Evolutionary conservation across 1,140 invertebrate genomes (phyloP), one percentile per base, ranked within the genome.

Genomic region (Scaptomyza hsui): DNA sequence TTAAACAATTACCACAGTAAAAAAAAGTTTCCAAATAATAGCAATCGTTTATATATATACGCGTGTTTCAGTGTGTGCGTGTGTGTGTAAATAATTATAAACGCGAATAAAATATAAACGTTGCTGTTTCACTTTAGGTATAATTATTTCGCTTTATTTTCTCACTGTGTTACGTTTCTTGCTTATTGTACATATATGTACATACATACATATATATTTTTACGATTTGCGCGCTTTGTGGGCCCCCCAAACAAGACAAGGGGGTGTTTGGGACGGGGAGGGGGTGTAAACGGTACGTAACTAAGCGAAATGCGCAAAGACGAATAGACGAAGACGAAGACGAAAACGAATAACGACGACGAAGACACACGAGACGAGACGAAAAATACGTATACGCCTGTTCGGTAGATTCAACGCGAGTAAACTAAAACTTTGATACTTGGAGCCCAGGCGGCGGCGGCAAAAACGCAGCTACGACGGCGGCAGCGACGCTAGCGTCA

Each of bases 321-420:
- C 52, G 45, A 63, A n/a, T n/a, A 59, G 41, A 63, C 65, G 48
- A 70, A 48, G n/a, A n/a, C 52, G 45, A 63, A 59, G 41, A 63
- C 65, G 48, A 70, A 48, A 51, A 52, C 51, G 62, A 70, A 72
- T n/a, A 63, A 63, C 45, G 71, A 51, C 45, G 42, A 51, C 45
- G 42, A 61, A 61, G 51, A 62, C 21, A 48, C 19, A 68, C 49
- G 64, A 53, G 68, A 52, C 68, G 47, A 65, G 75, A 64, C 76
- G 52, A 85, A 37, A 83, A 85, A 78, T 73, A 86, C 76, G 78
- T 72, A 82, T 71, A 75, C 82, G 81, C 62, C 74, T 81, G 81
- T 79, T 88, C 82, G 77, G 79, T 86, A 79, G 81, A 86, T 88
- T 81, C 74, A 81, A 86, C 78, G 74, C 82, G 81, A 86, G 74